Base-by-base conservation (phyloP, 2,888 invertebrate genomes). In the Drymonia ruficornis region DNA sequence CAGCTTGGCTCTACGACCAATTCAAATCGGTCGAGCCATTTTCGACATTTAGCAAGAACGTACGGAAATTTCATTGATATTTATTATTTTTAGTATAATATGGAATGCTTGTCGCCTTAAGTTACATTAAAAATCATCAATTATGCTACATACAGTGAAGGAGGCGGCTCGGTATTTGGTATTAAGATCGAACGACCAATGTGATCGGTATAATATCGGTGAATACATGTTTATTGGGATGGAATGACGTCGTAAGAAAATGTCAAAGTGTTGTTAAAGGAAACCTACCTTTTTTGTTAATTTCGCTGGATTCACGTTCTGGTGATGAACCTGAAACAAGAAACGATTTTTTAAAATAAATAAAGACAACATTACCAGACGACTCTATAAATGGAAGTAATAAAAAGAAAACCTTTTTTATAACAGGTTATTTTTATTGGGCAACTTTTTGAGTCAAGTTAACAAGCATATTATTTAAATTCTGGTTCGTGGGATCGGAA, bases 301-400 rank as follows among this genome's bases (percentile, higher is more conserved):
- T 85, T 74, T 91, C 91, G 72, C 68, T 73, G 67, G 87, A 60
- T 74, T 89, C 91, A 50, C 83, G 79, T 70, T 89, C 91, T 60
- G 87, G 89, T 49, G 91, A 81, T 63, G 86, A 83, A 71, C 86
- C 91, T 91, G 86, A 47, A 90, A 89, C 78, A 83, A 82, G 52
- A 65, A 55, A 76, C 45, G 2, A 18, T 1, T 18, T 40, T 5
- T 46, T 56, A 56, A 31, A 63, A 53, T 55, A 29, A 15, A 16
- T 16, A 12, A 8, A 23, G 15, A 16, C 43, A 19, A 45, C 34
- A 19, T 23, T 50, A n/a, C 19, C n/a, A n/a, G 42, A 36, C 43
- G 15, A 34, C 18, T 15, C 19, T 29, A 51, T 51, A 40, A 44
- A 46, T 40, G 15, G n/a, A 28, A 28, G 5, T n/a, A 52, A 46